A percentile compares a stretch with the other conserved stretches of the same genome.
phyloP scores from a whole-genome alignment of 2,797 vertebrate genomes.

The Anabacerthia variegaticeps region DNA sequence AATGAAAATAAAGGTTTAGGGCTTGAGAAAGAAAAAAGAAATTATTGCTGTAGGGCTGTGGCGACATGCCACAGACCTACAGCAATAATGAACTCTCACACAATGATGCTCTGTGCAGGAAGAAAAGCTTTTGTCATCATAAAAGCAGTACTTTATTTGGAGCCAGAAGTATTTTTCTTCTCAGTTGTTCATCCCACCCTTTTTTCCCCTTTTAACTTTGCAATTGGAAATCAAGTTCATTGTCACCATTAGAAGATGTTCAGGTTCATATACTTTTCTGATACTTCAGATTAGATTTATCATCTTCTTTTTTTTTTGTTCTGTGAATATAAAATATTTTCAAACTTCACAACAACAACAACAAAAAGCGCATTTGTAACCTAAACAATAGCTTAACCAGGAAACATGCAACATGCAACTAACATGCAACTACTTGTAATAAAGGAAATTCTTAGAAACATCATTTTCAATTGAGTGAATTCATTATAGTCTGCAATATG shows the following conservation, averaged over 20 bases:
- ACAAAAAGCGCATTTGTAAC: not conserved
- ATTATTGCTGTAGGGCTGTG: no score
- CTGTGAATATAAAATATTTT: not conserved
- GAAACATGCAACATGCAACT: not conserved
- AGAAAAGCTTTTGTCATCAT: not conserved
- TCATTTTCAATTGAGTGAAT: not conserved
- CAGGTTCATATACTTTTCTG: not conserved
- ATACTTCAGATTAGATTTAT: conserved; percentile 13
- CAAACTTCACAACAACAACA: not conserved
- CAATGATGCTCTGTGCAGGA: not conserved
- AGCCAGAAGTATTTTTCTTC: not conserved
- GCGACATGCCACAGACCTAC: not conserved
- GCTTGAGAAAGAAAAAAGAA: not conserved
- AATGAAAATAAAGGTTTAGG: not conserved
- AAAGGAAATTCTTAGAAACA: not conserved
- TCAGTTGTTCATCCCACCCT: fast-evolving
- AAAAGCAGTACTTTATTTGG: not conserved
- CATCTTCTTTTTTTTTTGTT: not conserved
- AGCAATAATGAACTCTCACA: not conserved
- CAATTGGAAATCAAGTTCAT: not conserved
- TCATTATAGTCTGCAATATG: not conserved
- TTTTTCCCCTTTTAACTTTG: not conserved
- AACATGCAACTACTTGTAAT: not conserved
- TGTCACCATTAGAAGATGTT: not conserved
- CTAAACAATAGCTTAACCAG: not conserved